Conservation (phyloP, 2,888 invertebrate genomes). For the Oscheius sp. region DNA sequence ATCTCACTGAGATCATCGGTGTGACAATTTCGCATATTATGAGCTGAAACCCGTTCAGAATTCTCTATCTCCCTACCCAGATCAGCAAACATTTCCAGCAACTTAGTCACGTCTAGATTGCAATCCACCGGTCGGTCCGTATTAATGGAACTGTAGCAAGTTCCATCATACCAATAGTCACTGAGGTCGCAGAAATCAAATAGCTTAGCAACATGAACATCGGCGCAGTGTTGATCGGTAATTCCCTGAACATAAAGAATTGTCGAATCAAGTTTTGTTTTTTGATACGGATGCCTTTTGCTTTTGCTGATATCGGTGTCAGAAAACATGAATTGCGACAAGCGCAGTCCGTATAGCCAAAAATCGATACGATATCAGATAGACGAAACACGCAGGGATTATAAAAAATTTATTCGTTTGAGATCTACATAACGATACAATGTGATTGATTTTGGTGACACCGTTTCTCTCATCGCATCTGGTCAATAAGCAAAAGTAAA, state of each 20-base stretch:
- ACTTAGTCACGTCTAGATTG: background rate
- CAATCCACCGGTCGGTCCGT: slow-evolving; percentile 18
- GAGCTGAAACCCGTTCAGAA: background rate
- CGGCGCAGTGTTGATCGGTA: slow-evolving; percentile 59
- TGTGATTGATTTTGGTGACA: too few species aligned
- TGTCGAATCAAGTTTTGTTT: background rate
- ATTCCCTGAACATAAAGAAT: slow-evolving; percentile 45
- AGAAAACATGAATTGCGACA: background rate
- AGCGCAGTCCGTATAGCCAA: background rate
- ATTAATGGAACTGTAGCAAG: slow-evolving; percentile 13
- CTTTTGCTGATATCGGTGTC: background rate
- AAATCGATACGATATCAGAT: background rate
- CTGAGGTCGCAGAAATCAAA: slow-evolving; percentile 66
- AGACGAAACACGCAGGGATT: slow-evolving; percentile 5
- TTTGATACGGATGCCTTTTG: too few species aligned
- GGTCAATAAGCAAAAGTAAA: too few species aligned
- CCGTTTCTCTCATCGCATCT: too few species aligned
- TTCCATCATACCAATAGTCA: slow-evolving; percentile 52
- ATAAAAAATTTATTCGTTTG: slow-evolving; percentile 6
- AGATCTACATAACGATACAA: slow-evolving; percentile 7
- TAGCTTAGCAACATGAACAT: slow-evolving; percentile 68
- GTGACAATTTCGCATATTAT: background rate
- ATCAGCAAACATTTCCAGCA: slow-evolving; percentile 5
- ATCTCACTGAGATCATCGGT: background rate
- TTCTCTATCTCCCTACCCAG: background rate